These are phyloP conservation scores for Hypotaenidia philippensis DNA, from an alignment of 2,797 vertebrate species.

Conservation along the genomic window DNA sequence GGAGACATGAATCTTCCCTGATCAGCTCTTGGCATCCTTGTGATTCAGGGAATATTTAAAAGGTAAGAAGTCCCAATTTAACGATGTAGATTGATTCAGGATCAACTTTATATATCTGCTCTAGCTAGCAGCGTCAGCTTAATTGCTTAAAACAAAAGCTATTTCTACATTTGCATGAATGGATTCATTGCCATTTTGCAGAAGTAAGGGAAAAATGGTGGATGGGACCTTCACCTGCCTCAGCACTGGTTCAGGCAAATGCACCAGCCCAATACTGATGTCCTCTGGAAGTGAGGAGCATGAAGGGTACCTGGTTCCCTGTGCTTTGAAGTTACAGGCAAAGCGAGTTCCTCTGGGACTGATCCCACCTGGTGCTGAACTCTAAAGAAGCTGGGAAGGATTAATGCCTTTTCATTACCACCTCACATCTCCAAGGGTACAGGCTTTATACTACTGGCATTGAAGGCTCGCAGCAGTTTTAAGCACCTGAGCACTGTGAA, in stretches of 20 bases:
- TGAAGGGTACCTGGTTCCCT: not conserved
- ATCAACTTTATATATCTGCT: not conserved
- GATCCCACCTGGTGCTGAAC: not conserved
- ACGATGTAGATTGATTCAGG: not conserved
- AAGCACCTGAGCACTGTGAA: not conserved
- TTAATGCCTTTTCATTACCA: not conserved
- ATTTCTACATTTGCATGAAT: not conserved
- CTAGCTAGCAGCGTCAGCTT: not conserved
- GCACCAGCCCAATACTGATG: not conserved
- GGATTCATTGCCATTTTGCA: not conserved
- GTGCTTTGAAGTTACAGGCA: not conserved
- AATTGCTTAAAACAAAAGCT: not conserved
- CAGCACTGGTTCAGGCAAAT: not conserved
- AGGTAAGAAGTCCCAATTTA: not conserved
- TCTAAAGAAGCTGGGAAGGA: not conserved
- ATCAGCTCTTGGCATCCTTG: not conserved
- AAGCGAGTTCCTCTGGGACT: not conserved
- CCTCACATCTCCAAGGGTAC: not conserved
- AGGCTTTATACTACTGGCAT: not conserved
- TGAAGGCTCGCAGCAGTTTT: not conserved
- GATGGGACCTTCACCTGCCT: not conserved
- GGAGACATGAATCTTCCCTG: not conserved
- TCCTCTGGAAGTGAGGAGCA: not conserved
- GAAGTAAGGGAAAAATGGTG: not conserved
- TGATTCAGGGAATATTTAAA: conserved; percentile 6